These are phyloP conservation scores for Oscarella lobularis DNA, from an alignment of 37 sponge, comb jelly and placozoan genomes.

Conservation along the genomic window DNA sequence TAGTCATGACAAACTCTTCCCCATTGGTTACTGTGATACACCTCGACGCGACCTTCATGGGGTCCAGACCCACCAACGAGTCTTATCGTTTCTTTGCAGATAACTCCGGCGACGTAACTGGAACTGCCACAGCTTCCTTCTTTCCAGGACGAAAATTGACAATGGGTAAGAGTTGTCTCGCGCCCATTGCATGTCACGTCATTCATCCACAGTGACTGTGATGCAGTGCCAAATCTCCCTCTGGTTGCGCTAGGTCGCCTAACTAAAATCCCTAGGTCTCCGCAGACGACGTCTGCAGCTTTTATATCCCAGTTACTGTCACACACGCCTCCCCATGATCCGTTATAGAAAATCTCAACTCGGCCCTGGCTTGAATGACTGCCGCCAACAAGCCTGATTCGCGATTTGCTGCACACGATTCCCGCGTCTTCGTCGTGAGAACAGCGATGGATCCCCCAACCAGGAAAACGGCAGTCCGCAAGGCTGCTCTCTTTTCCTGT, in stretches of 20 bases:
- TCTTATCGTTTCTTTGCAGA: no score
- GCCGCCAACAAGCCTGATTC: neutral
- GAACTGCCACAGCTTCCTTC: no score
- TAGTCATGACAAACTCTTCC: conserved; percentile 20
- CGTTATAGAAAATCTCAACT: conserved; percentile 34
- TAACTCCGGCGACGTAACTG: no score
- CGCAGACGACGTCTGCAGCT: conserved; percentile 39
- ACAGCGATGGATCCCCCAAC: no score
- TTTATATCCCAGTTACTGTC: conserved; percentile 20
- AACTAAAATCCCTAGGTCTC: neutral
- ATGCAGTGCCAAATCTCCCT: neutral
- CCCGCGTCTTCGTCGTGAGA: no score
- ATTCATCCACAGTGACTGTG: neutral
- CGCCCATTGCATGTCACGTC: neutral
- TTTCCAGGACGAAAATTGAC: neutral
- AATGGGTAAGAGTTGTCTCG: neutral
- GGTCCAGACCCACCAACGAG: conserved; percentile 13
- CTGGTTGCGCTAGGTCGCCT: neutral
- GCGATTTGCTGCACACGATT: no score
- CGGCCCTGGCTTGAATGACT: conserved; percentile 2
- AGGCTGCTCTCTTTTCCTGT: no score
- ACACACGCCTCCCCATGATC: conserved; percentile 31
- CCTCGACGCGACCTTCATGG: conserved; percentile 17
- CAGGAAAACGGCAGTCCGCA: no score
- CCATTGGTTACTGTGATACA: conserved; percentile 14